Percentiles rank a stretch among this genome's conserved stretches.
Conservation (phyloP, 2,113 vertebrate species). For the Stegastes partitus region DNA sequence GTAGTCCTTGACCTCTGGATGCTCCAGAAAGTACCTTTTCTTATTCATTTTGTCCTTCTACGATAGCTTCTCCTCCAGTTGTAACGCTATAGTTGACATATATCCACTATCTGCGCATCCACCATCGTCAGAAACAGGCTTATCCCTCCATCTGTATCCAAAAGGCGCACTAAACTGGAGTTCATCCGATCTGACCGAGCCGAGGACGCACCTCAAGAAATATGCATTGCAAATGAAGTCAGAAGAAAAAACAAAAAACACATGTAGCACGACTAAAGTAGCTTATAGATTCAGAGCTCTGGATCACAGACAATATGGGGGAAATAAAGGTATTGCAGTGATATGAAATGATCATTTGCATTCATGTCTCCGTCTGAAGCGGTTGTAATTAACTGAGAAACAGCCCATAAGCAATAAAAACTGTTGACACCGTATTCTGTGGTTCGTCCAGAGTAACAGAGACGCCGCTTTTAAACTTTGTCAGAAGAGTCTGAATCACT, state of each 20-base stretch:
- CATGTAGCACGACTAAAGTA: constrained; percentile 42
- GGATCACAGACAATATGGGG: too few species aligned
- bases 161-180: constrained; percentile 25
- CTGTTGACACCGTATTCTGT: not conserved
- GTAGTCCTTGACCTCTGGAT: constrained; percentile 90
- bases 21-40: constrained; percentile 86
- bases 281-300: not conserved
- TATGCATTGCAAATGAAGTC: constrained; percentile 87
- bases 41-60: constrained; percentile 84
- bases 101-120: not conserved
- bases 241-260: constrained; percentile 31
- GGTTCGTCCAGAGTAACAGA: not conserved
- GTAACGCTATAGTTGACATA: constrained; percentile 18
- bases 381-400: too few species aligned
- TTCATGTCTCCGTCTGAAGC: too few species aligned
- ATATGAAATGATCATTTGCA: not conserved
- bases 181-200: constrained; percentile 21
- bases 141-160: constrained; percentile 10
- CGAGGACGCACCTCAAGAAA: constrained; percentile 62
- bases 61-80: not conserved
- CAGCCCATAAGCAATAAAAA: not conserved
- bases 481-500: not conserved
- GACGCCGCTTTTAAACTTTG: not conserved
- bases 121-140: constrained; percentile 33
- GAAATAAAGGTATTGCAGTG: not conserved